phyloP scores from a whole-genome alignment of 1,140 invertebrate genomes.

The Helicoverpa armigera region DNA sequence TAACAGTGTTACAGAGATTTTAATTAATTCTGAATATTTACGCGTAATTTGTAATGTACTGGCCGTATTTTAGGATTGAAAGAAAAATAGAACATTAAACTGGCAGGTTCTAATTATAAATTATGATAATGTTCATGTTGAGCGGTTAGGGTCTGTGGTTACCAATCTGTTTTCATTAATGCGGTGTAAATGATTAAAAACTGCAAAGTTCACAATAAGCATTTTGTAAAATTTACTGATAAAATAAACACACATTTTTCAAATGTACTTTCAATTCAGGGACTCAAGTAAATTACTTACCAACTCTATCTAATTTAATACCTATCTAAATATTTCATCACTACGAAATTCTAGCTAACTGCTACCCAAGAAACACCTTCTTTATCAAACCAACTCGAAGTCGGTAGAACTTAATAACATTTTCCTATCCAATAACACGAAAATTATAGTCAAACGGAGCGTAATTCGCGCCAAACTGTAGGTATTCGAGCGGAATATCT shows the following conservation, averaged over 20 bases:
- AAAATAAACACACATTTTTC: too few species aligned
- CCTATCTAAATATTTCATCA: too few species aligned
- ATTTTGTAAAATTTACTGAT: too few species aligned
- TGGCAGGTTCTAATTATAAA: neutral
- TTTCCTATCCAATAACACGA: constrained; percentile 40
- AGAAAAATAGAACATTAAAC: constrained; percentile 16
- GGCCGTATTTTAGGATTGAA: constrained; percentile 13
- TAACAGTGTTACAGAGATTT: constrained; percentile 27
- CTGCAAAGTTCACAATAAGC: neutral
- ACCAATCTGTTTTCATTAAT: neutral
- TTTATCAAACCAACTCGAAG: constrained; percentile 23
- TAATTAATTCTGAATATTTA: constrained; percentile 36
- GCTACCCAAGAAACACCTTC: constrained; percentile 11
- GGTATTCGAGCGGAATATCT: constrained; percentile 40
- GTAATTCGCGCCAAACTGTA: constrained; percentile 43
- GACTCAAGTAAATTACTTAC: neutral
- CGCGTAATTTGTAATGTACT: constrained; percentile 25
- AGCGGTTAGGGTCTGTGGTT: neutral
- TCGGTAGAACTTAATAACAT: constrained; percentile 44
- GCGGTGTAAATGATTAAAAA: too few species aligned
- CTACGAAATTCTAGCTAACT: too few species aligned
- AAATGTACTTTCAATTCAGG: too few species aligned
- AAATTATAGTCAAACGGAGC: constrained; percentile 42
- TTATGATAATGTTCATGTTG: neutral
- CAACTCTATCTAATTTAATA: too few species aligned